These are phyloP conservation scores for Tribolium freemani DNA, from an alignment of 2,888 invertebrate genomes.

Conservation along the genomic window DNA sequence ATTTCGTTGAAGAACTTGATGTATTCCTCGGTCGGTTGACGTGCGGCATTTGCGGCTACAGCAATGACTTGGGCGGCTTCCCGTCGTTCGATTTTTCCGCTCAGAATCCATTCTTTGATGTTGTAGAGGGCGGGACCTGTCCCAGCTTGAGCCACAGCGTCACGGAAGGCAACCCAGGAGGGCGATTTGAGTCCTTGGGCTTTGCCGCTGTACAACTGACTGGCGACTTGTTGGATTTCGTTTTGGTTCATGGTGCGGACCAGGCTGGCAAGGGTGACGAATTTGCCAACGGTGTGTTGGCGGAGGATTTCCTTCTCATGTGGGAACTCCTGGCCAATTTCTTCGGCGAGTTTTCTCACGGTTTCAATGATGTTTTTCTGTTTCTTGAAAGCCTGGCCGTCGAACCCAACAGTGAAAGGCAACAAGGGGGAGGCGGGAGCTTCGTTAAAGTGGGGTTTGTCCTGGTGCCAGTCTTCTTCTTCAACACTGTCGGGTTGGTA, in stretches of 20 bases:
- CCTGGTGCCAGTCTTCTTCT: constrained; percentile 57
- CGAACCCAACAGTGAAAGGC: constrained; percentile 68
- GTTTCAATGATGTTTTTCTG: constrained; percentile 56
- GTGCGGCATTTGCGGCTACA: constrained; percentile 70
- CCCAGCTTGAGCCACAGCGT: constrained; percentile 77
- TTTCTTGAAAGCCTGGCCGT: constrained; percentile 67
- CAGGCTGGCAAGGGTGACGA: constrained; percentile 72
- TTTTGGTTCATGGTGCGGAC: constrained; percentile 74
- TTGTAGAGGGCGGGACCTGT: constrained; percentile 78
- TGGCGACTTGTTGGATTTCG: constrained; percentile 73
- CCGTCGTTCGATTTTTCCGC: constrained; percentile 67
- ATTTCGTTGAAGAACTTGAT: constrained; percentile 74
- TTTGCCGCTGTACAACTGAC: constrained; percentile 68
- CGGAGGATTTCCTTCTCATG: constrained; percentile 72
- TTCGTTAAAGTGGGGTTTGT: constrained; percentile 57
- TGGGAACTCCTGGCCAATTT: constrained; percentile 75
- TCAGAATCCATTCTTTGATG: constrained; percentile 75
- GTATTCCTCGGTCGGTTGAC: constrained; percentile 76
- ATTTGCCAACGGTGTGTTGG: constrained; percentile 74
- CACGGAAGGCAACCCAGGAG: constrained; percentile 77
- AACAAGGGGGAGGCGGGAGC: constrained; percentile 69
- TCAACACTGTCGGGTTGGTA: constrained; percentile 16
- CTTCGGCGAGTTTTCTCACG: constrained; percentile 66
- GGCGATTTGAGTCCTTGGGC: constrained; percentile 61
- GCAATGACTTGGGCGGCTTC: constrained; percentile 75